Percentiles rank a stretch among this genome's conserved stretches.
Evolutionary conservation across 2,113 vertebrate species (phyloP).

Genomic region (Ammodytes dubius): DNA sequence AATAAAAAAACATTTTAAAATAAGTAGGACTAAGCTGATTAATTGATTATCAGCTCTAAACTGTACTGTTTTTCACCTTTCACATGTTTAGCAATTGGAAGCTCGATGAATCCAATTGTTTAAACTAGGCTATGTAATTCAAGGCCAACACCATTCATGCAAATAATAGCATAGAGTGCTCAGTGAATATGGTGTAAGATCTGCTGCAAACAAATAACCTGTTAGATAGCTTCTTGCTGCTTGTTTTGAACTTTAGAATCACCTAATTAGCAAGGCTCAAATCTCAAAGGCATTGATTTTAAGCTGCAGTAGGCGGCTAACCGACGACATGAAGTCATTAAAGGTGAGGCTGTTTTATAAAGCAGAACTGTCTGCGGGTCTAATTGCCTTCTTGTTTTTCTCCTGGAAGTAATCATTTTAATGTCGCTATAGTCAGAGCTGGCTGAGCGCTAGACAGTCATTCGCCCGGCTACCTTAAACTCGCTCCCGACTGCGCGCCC

Average conservation of each 20-base stretch:
- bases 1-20: no score
- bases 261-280: neutral
- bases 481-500: conserved; percentile 73
- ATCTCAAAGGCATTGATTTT: neutral
- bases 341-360: neutral
- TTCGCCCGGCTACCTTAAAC: conserved; percentile 78
- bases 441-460: neutral
- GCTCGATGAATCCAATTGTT: neutral
- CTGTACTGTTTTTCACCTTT: no score
- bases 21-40: neutral
- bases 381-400: conserved; percentile 1
- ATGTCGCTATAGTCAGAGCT: neutral
- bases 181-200: neutral
- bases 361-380: neutral
- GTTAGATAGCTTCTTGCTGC: neutral
- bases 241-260: neutral
- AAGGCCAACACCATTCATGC: neutral
- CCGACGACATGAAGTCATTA: neutral
- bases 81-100: neutral
- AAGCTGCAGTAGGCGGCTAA: neutral
- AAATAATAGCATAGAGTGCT: neutral
- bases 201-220: neutral
- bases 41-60: neutral
- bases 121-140: neutral
- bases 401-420: neutral